phyloP scores from a whole-genome alignment of 1,140 invertebrate genomes.

The Drusus annulatus region DNA sequence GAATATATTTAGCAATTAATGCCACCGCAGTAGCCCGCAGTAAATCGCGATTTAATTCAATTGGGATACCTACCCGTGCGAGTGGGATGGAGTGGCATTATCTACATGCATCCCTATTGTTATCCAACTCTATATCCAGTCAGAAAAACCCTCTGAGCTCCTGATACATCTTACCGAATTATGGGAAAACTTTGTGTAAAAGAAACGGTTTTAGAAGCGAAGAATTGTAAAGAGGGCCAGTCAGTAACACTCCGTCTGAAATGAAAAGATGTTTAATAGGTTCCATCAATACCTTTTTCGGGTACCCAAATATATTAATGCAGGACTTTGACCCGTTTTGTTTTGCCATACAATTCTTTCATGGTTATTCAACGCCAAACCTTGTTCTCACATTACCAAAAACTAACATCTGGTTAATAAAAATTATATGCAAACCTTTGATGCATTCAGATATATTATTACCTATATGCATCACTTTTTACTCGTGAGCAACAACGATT shows the following conservation, averaged over 20 bases:
- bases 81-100: conserved; percentile 13
- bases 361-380: too few relatives aligned
- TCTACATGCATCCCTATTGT: conserved; percentile 9
- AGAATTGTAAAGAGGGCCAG: neutral
- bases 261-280: conserved; percentile 30
- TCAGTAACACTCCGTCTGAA: conserved; percentile 18
- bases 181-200: conserved; percentile 11
- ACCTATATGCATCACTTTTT: too few relatives aligned
- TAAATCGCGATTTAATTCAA: conserved; percentile 59
- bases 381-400: too few relatives aligned
- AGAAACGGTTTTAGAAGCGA: conserved; percentile 7
- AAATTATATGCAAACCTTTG: too few relatives aligned
- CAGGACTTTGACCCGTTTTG: conserved; percentile 26
- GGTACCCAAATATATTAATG: conserved; percentile 44
- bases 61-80: conserved; percentile 36
- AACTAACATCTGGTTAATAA: too few relatives aligned
- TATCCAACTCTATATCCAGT: neutral
- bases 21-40: conserved; percentile 51
- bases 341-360: conserved; percentile 40
- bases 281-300: conserved; percentile 47
- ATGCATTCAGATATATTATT: too few relatives aligned
- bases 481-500: too few relatives aligned
- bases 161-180: conserved; percentile 42
- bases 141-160: conserved; percentile 20
- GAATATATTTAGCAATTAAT: conserved; percentile 57